Evolutionary conservation across 2,888 invertebrate species (phyloP), one percentile per base, ranked within the genome.

Genomic region (Chloroclysta siterata): DNA sequence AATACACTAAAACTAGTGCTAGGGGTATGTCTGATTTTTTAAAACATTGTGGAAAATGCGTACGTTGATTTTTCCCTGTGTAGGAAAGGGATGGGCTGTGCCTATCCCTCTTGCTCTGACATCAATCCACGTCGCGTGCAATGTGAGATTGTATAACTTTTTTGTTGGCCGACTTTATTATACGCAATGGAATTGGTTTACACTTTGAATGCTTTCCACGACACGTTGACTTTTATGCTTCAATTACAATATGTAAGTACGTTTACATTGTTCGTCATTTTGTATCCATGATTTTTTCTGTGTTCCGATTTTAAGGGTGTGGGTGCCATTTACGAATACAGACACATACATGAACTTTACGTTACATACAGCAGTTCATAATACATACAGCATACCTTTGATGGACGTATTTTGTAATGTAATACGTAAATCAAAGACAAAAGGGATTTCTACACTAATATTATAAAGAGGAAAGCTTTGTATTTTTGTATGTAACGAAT

Each of bases 51-150:
- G 64, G 68, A 58, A 70, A 69, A 66, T 67, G 70, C 62, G 71
- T 69, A 56, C 68, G 61, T 48, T 36, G 41, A 51, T 51, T 57
- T 33, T 65, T 59, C 36, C 65, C 56, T 56, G 53, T 50, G 71
- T 56, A 65, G 7, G 63, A 73, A 54, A n/a, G 71, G 53, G 69
- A 70, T 46, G 50, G 61, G 36, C 46, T 15, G 39, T 39, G 10
- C 41, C 46, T 52, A 28, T 64, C 64, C 62, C 72, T 46, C 62
- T 75, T 70, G 54, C 64, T 58, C 72, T 60, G 70, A 73, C 80
- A 84, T 84, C 81, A 82, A 84, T 85, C 81, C 75, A 68, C 71
- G 82, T 83, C 81, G 72, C 73, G 69, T 76, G 79, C 79, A 80
- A 66, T 58, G 68, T 57, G 70, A 69, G 69, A 70, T 69, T 70